Base-by-base conservation (phyloP, 2,797 vertebrate species). In the Urosaurus nigricauda region DNA sequence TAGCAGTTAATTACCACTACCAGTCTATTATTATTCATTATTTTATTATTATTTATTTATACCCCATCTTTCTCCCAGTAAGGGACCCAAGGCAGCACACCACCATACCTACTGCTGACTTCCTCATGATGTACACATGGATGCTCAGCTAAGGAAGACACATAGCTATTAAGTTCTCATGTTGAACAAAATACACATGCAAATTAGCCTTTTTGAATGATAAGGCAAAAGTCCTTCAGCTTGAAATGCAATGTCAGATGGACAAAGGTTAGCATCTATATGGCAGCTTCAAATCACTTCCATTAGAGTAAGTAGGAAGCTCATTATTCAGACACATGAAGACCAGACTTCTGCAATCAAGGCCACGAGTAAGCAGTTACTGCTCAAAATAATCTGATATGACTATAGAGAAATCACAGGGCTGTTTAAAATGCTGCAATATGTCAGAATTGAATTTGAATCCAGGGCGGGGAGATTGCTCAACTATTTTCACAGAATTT, bases 231-330 rank as follows among this genome's bases (percentile, higher is more conserved):
- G 9, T 77, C 47, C 65, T 82, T 89, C 74, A 79, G 37, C 60
- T 40, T 68, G n/a, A 86, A 85, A 68, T 75, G 56, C 13, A 35
- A 82, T 24, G 56, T 9, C 9, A 40, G 70, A 87, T 14, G 35
- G 79, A 63, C 73, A 16, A n/a, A 74, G 79, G 19, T 75, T 82
- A 35, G 71, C 40, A 56, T 80, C 60, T 56, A 16, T 81, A 63
- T 86, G 71, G 47, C 43, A 53, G 19, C 60, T 68, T 75, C 70
- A 37, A 82, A 56, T 24, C 9, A 63, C 26, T 82, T 68, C 79
- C 70, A 86, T 68, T 86, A 77, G 35, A 82, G 65, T 77, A 82
- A 88, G 86, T 26, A 86, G 79, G 79, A 89, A 40, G 75, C 83
- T 65, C 58, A 77, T 89, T 86, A 77, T 75, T 32, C 43, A 70